Conservation (phyloP, 2,888 invertebrate genomes). For the Silvanus unidentatus region DNA sequence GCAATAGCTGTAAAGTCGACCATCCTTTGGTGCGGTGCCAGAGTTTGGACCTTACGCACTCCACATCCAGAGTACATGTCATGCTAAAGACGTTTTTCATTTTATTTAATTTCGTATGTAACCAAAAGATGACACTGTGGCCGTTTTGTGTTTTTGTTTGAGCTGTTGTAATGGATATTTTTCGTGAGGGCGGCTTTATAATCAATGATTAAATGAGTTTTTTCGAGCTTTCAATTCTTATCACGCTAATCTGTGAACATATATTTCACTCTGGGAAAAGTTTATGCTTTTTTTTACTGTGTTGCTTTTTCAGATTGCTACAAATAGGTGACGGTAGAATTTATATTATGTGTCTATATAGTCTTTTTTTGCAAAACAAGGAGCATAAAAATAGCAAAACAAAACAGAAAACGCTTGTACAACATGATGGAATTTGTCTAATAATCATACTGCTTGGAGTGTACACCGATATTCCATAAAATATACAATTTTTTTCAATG, state of each 20-base stretch:
- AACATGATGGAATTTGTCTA: too few species aligned
- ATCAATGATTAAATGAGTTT: slow-evolving; percentile 16
- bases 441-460: not conserved
- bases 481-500: not conserved
- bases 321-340: not conserved
- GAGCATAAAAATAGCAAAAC: not conserved
- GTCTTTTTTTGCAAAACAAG: too few species aligned
- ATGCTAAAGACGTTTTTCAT: slow-evolving; percentile 39
- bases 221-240: slow-evolving; percentile 9
- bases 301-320: not conserved
- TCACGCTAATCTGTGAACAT: slow-evolving; percentile 5
- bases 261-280: slow-evolving; percentile 2
- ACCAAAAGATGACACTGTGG: slow-evolving; percentile 32
- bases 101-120: slow-evolving; percentile 35
- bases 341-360: too few species aligned
- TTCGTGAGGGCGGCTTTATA: slow-evolving; percentile 7
- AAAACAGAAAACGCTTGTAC: too few species aligned
- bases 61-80: slow-evolving; percentile 32
- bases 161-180: slow-evolving; percentile 10
- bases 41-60: slow-evolving; percentile 33
- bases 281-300: slow-evolving; percentile 1
- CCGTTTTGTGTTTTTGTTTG: slow-evolving; percentile 14
- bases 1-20: slow-evolving; percentile 44
- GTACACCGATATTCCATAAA: slow-evolving; percentile 1
- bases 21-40: slow-evolving; percentile 20